Evolutionary conservation across 2,888 invertebrate species (phyloP).

Genomic region (Nomada ruficornis): DNA sequence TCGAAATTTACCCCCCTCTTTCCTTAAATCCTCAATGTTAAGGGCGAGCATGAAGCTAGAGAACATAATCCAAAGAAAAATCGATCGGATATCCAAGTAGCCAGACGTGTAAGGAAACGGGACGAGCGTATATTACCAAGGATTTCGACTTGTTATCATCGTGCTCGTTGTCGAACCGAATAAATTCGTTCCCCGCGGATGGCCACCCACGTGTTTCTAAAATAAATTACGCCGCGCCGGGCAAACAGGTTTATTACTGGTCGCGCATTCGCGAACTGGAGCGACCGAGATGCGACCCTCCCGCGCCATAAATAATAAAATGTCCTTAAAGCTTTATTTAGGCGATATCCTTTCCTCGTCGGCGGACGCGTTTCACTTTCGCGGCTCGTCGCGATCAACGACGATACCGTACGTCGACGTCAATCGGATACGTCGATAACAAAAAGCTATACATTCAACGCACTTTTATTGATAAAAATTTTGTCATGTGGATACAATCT

Average conservation of each 20-base stretch:
- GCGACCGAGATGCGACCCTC: constrained; percentile 21
- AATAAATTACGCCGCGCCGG: constrained; percentile 55
- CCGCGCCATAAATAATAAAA: constrained; percentile 35
- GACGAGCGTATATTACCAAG: background rate
- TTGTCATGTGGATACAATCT: too few relatives aligned
- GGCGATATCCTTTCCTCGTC: constrained; percentile 9
- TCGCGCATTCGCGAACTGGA: constrained; percentile 50
- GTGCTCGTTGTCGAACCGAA: constrained; percentile 24
- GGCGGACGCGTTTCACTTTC: constrained; percentile 17
- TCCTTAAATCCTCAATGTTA: too few relatives aligned
- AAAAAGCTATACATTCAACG: too few relatives aligned
- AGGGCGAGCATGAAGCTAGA: background rate
- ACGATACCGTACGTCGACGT: too few relatives aligned
- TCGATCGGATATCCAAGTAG: background rate
- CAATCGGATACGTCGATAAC: too few relatives aligned
- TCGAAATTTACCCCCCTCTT: too few relatives aligned
- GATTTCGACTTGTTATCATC: constrained; percentile 27
- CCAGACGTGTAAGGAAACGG: background rate
- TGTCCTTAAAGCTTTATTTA: constrained; percentile 48
- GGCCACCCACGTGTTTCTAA: constrained; percentile 53
- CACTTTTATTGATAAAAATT: too few relatives aligned
- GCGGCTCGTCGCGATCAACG: background rate
- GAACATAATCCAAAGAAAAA: background rate
- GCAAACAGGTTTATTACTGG: constrained; percentile 50
- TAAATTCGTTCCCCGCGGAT: constrained; percentile 34